A percentile compares a stretch with the other conserved stretches of the same genome.
Conservation (phyloP, 2,888 invertebrate genomes). For the Pterostichus madidus region DNA sequence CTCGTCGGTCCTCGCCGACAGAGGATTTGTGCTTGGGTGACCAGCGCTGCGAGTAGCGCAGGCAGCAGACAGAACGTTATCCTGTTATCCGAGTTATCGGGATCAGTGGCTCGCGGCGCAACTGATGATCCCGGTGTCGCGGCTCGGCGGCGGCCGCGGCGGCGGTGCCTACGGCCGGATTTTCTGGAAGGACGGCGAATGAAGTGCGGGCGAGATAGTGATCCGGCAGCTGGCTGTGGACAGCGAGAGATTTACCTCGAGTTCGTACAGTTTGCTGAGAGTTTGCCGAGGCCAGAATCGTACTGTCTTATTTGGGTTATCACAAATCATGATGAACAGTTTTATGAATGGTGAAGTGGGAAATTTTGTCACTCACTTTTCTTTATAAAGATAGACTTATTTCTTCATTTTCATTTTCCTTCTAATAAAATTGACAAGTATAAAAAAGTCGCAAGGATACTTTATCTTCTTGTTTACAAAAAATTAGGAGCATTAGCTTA, state of each 20-base stretch:
- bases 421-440: too few species aligned
- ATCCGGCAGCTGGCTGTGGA: slow-evolving; percentile 63
- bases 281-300: slow-evolving; percentile 15
- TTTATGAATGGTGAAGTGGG: not conserved
- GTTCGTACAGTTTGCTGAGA: slow-evolving; percentile 53
- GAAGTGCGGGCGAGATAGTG: slow-evolving; percentile 61
- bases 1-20: too few species aligned
- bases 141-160: slow-evolving; percentile 16
- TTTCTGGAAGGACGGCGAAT: slow-evolving; percentile 48
- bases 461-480: too few species aligned
- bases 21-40: slow-evolving; percentile 50
- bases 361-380: too few species aligned
- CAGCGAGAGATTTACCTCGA: slow-evolving; percentile 61
- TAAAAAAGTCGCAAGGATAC: too few species aligned
- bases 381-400: too few species aligned
- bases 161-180: slow-evolving; percentile 49
- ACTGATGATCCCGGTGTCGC: slow-evolving; percentile 59
- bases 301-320: not conserved
- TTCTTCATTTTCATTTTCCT: too few species aligned
- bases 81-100: slow-evolving; percentile 73
- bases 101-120: slow-evolving; percentile 70
- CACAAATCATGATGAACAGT: not conserved
- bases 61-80: slow-evolving; percentile 71
- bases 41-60: not conserved
- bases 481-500: too few species aligned